Base-by-base conservation (phyloP, 2,888 invertebrate genomes). In the Drosophila mayaguana region DNA sequence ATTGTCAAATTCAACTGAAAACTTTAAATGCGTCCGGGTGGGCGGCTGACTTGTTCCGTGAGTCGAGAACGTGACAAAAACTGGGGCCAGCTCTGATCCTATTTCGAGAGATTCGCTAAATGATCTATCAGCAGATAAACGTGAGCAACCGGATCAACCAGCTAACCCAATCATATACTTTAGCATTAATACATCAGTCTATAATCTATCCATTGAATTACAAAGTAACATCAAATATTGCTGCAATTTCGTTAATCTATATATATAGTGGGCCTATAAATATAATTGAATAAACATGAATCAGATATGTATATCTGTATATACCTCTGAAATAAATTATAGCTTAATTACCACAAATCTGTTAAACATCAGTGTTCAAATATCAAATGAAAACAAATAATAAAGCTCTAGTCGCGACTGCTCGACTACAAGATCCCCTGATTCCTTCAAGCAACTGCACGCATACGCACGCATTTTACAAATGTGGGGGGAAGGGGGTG, bases 41-140 rank as follows among this genome's bases (percentile, higher is more conserved):
- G 48, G 38, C 48, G 42, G 32, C 18, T 34, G 40, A 42, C n/a
- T 0, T n/a, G 54, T 20, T 50, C 28, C 38, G 55, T 18, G 36
- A 67, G 48, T 48, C 22, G 36, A 0, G 22, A 70, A 79, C 80
- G 76, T 76, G 80, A 43, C 62, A 50, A 45, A 32, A 50, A 34
- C 18, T 62, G n/a, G 38, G 43, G 9, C 40, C 20, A 54, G 28
- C 46, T 48, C 43, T 54, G 68, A 53, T 61, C 63, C 53, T 43
- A 50, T 51, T 78, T 67, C 40, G 48, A 43, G 36, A 18, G 50
- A 54, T 61, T 34, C 57, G 51, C 25, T 50, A 57, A 32, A 45
- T 28, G 18, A 20, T 20, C 16, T 36, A 16, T 59, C 40, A 28
- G 6, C 36, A 42, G 61, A 16, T 54, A 46, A 22, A 36, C 40